A percentile compares a stretch with the other conserved stretches of the same genome.
phyloP scores from a whole-genome alignment of 2,888 invertebrate species.

The Agrochola lota region DNA sequence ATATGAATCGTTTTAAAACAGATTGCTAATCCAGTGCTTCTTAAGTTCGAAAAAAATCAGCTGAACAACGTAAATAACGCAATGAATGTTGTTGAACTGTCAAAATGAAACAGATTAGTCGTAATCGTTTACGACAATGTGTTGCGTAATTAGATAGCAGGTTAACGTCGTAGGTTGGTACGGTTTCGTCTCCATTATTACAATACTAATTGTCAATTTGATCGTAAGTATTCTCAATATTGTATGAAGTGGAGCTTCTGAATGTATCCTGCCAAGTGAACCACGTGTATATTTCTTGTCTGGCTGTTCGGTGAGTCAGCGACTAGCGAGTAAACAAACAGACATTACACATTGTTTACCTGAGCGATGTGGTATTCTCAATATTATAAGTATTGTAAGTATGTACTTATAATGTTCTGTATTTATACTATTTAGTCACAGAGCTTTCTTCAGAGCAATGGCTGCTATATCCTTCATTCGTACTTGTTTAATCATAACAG shows the following conservation, averaged over 20 bases:
- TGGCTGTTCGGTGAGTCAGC: constrained; percentile 60
- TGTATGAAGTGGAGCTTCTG: constrained; percentile 8
- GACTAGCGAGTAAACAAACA: constrained; percentile 41
- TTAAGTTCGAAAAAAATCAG: too few species aligned
- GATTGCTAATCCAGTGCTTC: too few species aligned
- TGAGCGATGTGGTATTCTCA: constrained; percentile 12
- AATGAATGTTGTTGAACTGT: too few species aligned
- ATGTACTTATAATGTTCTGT: constrained; percentile 10
- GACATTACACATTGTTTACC: constrained; percentile 55
- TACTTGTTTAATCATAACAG: constrained; percentile 18
- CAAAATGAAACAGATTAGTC: too few species aligned
- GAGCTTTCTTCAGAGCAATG: constrained; percentile 31
- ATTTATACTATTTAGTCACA: constrained; percentile 38
- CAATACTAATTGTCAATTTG: not conserved
- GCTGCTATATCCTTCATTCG: constrained; percentile 6
- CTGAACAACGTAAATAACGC: too few species aligned
- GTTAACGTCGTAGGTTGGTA: not conserved
- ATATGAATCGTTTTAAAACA: too few species aligned
- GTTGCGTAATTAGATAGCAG: too few species aligned
- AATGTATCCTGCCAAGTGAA: not conserved
- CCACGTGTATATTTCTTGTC: constrained; percentile 42
- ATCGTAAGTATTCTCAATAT: not conserved
- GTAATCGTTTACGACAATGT: too few species aligned
- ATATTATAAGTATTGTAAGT: not conserved
- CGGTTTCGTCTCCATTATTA: not conserved